These are phyloP conservation scores for Acipenser transmontanus DNA, from an alignment of 2,797 vertebrate species.

Conservation along the genomic window DNA sequence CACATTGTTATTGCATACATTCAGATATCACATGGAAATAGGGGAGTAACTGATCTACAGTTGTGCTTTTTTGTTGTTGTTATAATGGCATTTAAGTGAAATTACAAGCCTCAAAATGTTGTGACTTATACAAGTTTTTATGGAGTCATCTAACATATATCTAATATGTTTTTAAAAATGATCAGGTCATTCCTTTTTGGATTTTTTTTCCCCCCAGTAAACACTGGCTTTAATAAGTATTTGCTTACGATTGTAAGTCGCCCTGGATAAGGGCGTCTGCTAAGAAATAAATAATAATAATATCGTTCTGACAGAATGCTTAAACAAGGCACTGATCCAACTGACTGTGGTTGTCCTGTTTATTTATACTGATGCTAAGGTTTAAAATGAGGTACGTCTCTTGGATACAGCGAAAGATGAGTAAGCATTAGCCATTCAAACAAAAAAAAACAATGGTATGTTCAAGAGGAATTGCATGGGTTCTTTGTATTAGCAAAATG, in stretches of 20 bases:
- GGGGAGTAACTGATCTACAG: constrained; percentile 32
- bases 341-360: constrained; percentile 66
- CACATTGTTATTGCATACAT: constrained; percentile 27
- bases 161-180: constrained; percentile 43
- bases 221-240: constrained; percentile 55
- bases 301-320: constrained; percentile 60
- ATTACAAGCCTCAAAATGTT: not conserved
- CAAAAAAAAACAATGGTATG: constrained; percentile 35
- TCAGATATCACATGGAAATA: constrained; percentile 44
- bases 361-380: constrained; percentile 65
- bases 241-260: no score
- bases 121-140: not conserved
- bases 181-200: constrained; percentile 49
- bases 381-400: constrained; percentile 49
- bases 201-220: constrained; percentile 42
- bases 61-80: constrained; percentile 14
- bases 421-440: constrained; percentile 53
- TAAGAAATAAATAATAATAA: no score
- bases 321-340: constrained; percentile 54
- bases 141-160: constrained; percentile 3
- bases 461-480: constrained; percentile 39
- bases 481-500: constrained; percentile 56
- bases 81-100: no score
- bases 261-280: no score
- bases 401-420: constrained; percentile 50